Percentiles rank a stretch among this genome's conserved stretches.
Conservation (phyloP, 2,797 vertebrate genomes). For the Neosalanx taihuensis region DNA sequence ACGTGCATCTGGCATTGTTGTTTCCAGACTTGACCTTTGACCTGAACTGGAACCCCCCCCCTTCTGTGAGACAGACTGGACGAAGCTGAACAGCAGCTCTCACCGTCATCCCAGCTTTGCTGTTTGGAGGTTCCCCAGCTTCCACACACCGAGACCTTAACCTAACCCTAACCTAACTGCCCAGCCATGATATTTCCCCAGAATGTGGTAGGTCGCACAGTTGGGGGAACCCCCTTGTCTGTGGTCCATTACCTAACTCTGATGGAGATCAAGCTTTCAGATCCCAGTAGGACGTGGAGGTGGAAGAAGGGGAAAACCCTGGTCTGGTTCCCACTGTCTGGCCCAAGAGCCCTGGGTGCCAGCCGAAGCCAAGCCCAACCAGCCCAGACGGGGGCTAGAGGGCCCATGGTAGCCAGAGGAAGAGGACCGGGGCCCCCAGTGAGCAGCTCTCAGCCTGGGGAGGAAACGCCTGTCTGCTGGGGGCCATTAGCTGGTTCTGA, state of each 20-base stretch:
- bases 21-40: too few relatives aligned
- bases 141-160: too few relatives aligned
- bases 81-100: too few relatives aligned
- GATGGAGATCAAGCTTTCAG: not conserved
- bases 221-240: not conserved
- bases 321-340: not conserved
- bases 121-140: too few relatives aligned
- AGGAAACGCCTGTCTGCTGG: slow-evolving; percentile 63
- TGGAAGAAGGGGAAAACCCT: not conserved
- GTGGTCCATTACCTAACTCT: not conserved
- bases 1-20: too few relatives aligned
- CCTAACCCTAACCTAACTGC: too few relatives aligned
- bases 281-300: not conserved
- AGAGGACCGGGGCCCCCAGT: slow-evolving; percentile 37
- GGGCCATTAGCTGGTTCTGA: slow-evolving; percentile 54
- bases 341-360: not conserved
- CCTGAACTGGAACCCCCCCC: too few relatives aligned
- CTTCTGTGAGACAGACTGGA: too few relatives aligned
- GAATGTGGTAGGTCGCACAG: not conserved
- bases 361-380: not conserved
- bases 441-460: slow-evolving; percentile 4
- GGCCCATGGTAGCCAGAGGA: not conserved
- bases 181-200: too few relatives aligned
- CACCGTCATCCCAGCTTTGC: too few relatives aligned
- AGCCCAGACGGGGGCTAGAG: not conserved